These are phyloP conservation scores for Hemaris fuciformis DNA, from an alignment of 2,888 invertebrate species.

Conservation along the genomic window DNA sequence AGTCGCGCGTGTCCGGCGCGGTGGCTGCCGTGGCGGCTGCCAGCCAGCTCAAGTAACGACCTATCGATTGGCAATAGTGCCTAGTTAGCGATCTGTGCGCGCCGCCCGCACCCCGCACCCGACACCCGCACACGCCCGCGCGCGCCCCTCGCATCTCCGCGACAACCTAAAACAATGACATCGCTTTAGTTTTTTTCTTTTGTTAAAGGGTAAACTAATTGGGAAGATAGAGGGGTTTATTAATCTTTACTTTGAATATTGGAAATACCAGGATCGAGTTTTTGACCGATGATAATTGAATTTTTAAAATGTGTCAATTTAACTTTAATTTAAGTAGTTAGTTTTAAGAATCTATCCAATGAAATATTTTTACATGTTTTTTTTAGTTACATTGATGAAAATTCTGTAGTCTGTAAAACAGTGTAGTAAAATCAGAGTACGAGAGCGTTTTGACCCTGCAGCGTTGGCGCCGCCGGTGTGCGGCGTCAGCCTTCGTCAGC, in stretches of 20 bases:
- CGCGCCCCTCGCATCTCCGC: slow-evolving; percentile 32
- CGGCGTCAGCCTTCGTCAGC: slow-evolving; percentile 44
- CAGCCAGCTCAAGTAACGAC: slow-evolving; percentile 70
- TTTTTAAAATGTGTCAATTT: too few species aligned
- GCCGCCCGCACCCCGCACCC: slow-evolving; percentile 36
- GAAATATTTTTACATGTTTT: too few species aligned
- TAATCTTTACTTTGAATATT: too few species aligned
- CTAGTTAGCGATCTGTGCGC: slow-evolving; percentile 71
- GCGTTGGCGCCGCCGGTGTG: slow-evolving; percentile 27
- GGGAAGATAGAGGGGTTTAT: not conserved
- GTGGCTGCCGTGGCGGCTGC: slow-evolving; percentile 45
- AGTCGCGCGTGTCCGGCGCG: slow-evolving; percentile 72
- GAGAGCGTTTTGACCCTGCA: slow-evolving; percentile 35
- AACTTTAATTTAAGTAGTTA: too few species aligned
- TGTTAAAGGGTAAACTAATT: not conserved
- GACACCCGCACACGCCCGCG: slow-evolving; percentile 31
- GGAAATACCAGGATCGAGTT: too few species aligned
- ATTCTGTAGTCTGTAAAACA: not conserved
- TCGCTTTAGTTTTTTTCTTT: not conserved
- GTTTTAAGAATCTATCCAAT: too few species aligned
- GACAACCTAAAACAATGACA: slow-evolving; percentile 1
- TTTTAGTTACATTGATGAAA: not conserved
- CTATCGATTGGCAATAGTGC: slow-evolving; percentile 81
- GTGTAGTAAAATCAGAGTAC: not conserved
- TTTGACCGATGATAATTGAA: too few species aligned